Conservation (phyloP, 1,140 invertebrate species). For the Popillia japonica region DNA sequence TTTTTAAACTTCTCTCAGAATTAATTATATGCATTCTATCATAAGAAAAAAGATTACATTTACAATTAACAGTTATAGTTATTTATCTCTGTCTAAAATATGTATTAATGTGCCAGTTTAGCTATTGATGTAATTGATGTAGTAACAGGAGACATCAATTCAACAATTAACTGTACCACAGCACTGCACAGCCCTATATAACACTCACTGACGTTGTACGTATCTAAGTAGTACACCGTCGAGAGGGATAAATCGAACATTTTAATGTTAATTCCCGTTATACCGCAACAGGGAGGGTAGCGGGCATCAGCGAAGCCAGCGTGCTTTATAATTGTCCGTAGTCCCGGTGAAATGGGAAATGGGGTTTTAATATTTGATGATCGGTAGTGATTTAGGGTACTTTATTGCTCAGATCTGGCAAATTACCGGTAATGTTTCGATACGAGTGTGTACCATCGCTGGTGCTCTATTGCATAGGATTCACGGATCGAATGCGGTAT, state of each 20-base stretch:
- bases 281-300: not conserved
- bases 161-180: too few relatives aligned
- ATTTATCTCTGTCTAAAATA: too few relatives aligned
- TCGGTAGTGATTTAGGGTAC: slow-evolving; percentile 16
- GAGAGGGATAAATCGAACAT: slow-evolving; percentile 5
- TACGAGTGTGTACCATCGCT: not conserved
- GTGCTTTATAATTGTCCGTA: slow-evolving; percentile 6
- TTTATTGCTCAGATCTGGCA: slow-evolving; percentile 29
- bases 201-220: too few relatives aligned
- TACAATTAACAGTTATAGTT: too few relatives aligned
- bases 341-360: slow-evolving; percentile 6
- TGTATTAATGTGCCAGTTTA: too few relatives aligned
- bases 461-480: not conserved
- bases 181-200: too few relatives aligned
- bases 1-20: too few relatives aligned
- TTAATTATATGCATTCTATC: too few relatives aligned
- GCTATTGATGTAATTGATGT: too few relatives aligned
- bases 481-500: not conserved
- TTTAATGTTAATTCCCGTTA: slow-evolving; percentile 15
- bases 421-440: slow-evolving; percentile 23
- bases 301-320: not conserved
- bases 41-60: too few relatives aligned
- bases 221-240: not conserved
- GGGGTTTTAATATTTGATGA: slow-evolving; percentile 31
- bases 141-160: too few relatives aligned